Conservation (phyloP, 2,113 vertebrate genomes). For the Sula dactylatra region DNA sequence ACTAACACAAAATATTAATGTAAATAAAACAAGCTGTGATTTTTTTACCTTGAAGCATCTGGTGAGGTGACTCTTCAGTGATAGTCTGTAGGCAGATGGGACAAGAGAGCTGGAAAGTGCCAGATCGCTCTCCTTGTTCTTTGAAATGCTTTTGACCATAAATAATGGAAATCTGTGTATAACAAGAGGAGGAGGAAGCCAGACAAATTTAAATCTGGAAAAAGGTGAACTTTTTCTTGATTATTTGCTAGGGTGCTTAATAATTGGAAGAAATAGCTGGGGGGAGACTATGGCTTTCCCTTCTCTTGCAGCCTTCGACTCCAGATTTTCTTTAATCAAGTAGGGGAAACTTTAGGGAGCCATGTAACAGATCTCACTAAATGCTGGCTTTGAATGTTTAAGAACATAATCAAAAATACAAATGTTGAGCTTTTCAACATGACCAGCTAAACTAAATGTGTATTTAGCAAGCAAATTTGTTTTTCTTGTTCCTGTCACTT, state of each 20-base stretch:
- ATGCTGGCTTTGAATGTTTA: not conserved
- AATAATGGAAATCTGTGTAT: not conserved
- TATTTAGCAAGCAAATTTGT: not conserved
- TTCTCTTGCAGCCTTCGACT: not conserved
- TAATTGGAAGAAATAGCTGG: not conserved
- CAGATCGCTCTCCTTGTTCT: not conserved
- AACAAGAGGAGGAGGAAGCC: not conserved
- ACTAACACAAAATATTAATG: not conserved
- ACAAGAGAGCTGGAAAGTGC: not conserved
- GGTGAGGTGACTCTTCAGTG: not conserved
- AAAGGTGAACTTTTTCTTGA: not conserved
- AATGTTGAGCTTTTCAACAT: not conserved
- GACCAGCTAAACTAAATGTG: not conserved
- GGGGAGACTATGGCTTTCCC: not conserved
- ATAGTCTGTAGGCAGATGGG: not conserved
- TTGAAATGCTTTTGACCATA: not conserved
- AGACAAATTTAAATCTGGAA: not conserved
- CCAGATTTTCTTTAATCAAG: not conserved
- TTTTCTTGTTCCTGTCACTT: not conserved
- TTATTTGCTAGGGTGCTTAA: not conserved
- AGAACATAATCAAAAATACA: not conserved
- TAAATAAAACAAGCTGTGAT: not conserved
- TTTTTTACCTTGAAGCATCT: slow-evolving; percentile 25
- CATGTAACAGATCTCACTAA: not conserved
- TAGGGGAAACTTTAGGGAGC: not conserved